These are phyloP conservation scores for Sarcoramphus papa DNA, from an alignment of 2,797 vertebrate species.

Conservation along the genomic window DNA sequence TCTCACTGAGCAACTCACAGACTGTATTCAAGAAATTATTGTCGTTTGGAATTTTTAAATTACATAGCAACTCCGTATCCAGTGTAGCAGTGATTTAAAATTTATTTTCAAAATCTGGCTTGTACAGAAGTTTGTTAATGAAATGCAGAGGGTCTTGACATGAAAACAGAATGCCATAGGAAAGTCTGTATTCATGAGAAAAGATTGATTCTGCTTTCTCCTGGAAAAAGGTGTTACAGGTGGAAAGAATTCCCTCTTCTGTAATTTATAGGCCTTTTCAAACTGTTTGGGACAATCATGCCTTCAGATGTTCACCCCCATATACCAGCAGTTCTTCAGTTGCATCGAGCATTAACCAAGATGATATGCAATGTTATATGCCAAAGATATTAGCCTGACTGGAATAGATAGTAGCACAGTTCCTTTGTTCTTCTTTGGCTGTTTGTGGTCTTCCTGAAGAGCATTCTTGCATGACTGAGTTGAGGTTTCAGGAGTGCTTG, in stretches of 20 bases:
- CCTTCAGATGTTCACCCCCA: neutral
- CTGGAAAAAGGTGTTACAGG: neutral
- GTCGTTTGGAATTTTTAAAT: neutral
- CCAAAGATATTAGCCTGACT: neutral
- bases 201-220: neutral
- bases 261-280: neutral
- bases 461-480: neutral
- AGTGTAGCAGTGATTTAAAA: neutral
- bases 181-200: neutral
- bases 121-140: neutral
- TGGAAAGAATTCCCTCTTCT: neutral
- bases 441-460: neutral
- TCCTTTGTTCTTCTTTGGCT: neutral
- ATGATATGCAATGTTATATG: rapidly evolving
- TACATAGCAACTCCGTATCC: neutral
- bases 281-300: neutral
- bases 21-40: neutral
- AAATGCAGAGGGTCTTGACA: neutral
- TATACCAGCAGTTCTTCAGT: neutral
- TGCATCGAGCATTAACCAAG: neutral
- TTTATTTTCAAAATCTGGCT: neutral
- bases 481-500: neutral
- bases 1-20: neutral
- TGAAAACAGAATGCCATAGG: neutral
- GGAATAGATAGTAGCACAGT: neutral